Evolutionary conservation across 1,140 invertebrate genomes (phyloP).

Genomic region (Metaphire vulgaris): DNA sequence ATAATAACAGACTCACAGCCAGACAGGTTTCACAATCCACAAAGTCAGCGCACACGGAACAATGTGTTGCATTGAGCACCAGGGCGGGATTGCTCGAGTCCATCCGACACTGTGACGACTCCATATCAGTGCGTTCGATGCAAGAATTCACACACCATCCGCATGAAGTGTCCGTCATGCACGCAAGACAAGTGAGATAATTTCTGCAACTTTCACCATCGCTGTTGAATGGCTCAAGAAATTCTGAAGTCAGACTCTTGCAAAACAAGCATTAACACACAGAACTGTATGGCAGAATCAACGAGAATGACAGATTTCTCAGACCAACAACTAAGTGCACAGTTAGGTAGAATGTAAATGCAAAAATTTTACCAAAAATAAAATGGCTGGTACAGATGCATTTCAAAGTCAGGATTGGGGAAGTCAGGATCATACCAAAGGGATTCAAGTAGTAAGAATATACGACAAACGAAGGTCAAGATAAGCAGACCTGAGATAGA

Average conservation of each 20-base stretch:
- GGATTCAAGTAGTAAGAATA: too few relatives aligned
- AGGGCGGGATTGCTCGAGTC: background rate
- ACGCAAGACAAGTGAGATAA: conserved; percentile 77
- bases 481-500: too few relatives aligned
- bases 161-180: conserved; percentile 77
- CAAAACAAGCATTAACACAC: conserved; percentile 17
- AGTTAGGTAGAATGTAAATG: too few relatives aligned
- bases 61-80: background rate
- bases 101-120: background rate
- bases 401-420: too few relatives aligned
- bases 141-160: conserved; percentile 68
- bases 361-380: too few relatives aligned
- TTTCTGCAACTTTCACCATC: conserved; percentile 65
- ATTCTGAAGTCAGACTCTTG: conserved; percentile 75
- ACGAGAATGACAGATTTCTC: too few relatives aligned
- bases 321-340: too few relatives aligned
- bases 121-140: conserved; percentile 26
- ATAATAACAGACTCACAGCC: conserved; percentile 55
- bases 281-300: background rate
- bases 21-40: conserved; percentile 8
- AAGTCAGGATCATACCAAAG: too few relatives aligned
- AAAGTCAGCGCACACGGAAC: background rate
- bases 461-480: too few relatives aligned
- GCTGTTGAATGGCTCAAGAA: conserved; percentile 67
- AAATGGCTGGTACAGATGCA: too few relatives aligned